Base-by-base conservation (phyloP, 2,888 invertebrate species). In the Caradrina kadenii region DNA sequence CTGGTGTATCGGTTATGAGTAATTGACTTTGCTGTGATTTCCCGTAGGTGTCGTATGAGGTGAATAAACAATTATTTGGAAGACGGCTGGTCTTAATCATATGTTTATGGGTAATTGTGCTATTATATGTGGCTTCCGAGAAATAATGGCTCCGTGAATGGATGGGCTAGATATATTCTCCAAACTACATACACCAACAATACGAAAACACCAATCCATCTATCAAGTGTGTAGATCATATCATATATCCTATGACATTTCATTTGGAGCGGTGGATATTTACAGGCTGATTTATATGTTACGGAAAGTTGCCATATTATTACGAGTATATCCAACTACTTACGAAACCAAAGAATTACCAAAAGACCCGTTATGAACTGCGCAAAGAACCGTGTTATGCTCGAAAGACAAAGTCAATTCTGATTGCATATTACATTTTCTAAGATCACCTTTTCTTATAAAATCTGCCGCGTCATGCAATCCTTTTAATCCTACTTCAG, bases 1-100 rank as follows among this genome's bases (percentile, higher is more conserved):
- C 42, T 73, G 39, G 31, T n/a, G 63, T 74, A 74, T 70, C 76
- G 70, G 55, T 45, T 63, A 63, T 74, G 70, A 74, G 76, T 76
- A 76, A 76, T 70, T 56, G 48, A 60, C 63, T 63, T 45, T 6
- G 35, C 17, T 17, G 21, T 42, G 70, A 76, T 74, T 74, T 74
- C 76, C 74, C 76, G 45, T 55, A 22, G 63, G 76, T 76, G 60
- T 56, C 59, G 39, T 74, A 22, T 17, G 50, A 55, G 31, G 63
- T 59, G 26, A 60, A 76, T 60, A 52, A 55, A 50, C 21, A n/a
- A 69, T 50, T 45, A 19, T 15, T 22, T 22, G 22, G 26, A 22
- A 42, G 17, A 26, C 21, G 13, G 50, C 2, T 8, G 19, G 35
- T 22, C 17, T 58, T 49, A n/a, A 73, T 68, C 48, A 59, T 60